A percentile compares a stretch with the other conserved stretches of the same genome.
These are phyloP conservation scores for Haliaeetus albicilla DNA, from an alignment of 2,797 vertebrate genomes.

Conservation along the genomic window DNA sequence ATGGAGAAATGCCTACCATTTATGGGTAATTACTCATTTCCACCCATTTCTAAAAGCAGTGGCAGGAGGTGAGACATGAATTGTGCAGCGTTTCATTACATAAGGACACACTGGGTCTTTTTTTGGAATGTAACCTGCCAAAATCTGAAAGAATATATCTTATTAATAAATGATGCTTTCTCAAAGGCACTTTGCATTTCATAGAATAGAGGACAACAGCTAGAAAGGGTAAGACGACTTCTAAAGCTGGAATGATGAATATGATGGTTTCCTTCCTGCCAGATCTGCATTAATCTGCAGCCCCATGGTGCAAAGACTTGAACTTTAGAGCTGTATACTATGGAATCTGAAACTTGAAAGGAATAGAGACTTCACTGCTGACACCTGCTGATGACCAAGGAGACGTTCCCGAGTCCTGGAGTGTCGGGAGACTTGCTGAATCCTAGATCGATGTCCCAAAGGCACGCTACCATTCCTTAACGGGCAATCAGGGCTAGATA, in stretches of 20 bases:
- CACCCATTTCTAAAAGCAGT: constrained; percentile 22
- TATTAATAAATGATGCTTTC: constrained; percentile 50
- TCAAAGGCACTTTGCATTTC: constrained; percentile 43
- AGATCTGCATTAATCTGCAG: background rate
- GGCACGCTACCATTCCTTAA: background rate
- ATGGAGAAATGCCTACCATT: constrained; percentile 9
- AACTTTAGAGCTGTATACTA: background rate
- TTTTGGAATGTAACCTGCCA: constrained; percentile 40
- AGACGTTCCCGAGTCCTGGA: background rate
- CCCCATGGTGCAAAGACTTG: background rate
- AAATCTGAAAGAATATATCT: constrained; percentile 38
- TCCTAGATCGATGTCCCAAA: background rate
- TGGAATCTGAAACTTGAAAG: background rate
- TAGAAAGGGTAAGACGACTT: background rate
- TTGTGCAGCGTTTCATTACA: constrained; percentile 33
- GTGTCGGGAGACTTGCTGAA: background rate
- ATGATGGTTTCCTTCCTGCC: constrained; percentile 18
- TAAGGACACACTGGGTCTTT: background rate
- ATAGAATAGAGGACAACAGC: background rate
- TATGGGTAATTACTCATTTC: constrained; percentile 43
- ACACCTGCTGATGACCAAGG: background rate
- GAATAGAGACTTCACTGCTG: background rate
- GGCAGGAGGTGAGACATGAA: constrained; percentile 43
- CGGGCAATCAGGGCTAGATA: background rate
- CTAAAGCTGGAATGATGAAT: background rate